These are phyloP conservation scores for Zaprionus lineosus DNA, from an alignment of 2,888 invertebrate species.

Conservation along the genomic window DNA sequence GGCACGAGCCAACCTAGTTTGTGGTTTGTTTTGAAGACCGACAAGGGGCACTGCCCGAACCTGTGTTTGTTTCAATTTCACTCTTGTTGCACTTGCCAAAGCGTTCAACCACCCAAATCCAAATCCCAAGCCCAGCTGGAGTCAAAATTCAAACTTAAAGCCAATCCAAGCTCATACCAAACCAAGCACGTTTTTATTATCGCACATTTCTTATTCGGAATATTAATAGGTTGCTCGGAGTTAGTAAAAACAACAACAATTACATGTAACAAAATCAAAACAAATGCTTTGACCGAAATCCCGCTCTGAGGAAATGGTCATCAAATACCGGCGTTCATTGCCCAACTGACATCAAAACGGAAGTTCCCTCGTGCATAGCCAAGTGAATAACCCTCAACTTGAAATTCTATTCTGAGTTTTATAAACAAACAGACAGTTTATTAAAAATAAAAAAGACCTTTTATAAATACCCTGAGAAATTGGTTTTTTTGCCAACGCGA, in stretches of 20 bases:
- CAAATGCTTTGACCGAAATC: neutral
- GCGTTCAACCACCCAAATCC: conserved; percentile 7
- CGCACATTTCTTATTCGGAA: conserved; percentile 67
- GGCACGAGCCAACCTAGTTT: conserved; percentile 67
- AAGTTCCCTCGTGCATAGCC: conserved; percentile 42
- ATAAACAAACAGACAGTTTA: neutral
- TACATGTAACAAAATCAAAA: conserved; percentile 10
- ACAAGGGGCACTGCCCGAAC: conserved; percentile 12
- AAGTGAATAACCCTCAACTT: conserved; percentile 25
- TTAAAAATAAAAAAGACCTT: conserved; percentile 15
- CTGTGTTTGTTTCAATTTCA: conserved; percentile 44
- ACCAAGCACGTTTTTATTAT: conserved; percentile 68
- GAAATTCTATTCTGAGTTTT: conserved; percentile 25
- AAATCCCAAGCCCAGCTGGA: conserved; percentile 3
- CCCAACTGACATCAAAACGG: conserved; percentile 56
- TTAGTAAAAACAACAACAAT: conserved; percentile 18
- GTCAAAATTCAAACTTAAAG: neutral
- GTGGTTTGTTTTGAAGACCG: conserved; percentile 21
- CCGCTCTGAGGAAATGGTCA: conserved; percentile 51
- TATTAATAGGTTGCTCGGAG: conserved; percentile 46
- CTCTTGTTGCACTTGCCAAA: conserved; percentile 42
- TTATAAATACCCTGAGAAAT: too few relatives aligned
- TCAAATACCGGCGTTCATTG: conserved; percentile 49
- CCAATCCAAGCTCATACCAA: conserved; percentile 8
- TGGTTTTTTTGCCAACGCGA: conserved; percentile 35